Percentiles rank a stretch among this genome's conserved stretches.
Evolutionary conservation across 2,888 invertebrate genomes (phyloP).

Genomic region (Hypomecis atomaria): DNA sequence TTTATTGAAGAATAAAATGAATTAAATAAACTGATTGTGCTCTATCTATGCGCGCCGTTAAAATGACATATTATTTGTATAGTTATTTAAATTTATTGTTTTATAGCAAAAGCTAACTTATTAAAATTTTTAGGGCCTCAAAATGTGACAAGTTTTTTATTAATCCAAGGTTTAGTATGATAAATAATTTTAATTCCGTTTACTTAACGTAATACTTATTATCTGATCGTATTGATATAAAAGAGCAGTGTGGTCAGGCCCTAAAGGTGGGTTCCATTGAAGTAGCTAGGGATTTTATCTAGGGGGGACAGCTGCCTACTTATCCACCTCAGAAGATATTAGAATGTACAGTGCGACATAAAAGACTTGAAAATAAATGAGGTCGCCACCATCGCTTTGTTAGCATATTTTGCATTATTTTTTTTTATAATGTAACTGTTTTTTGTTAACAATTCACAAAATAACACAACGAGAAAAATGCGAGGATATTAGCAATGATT

Average conservation of each 20-base stretch:
- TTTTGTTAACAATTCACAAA: too few relatives aligned
- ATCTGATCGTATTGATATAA: constrained; percentile 15
- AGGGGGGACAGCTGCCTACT: too few relatives aligned
- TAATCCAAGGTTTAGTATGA: background rate
- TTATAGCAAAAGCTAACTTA: background rate
- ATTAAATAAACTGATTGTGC: background rate
- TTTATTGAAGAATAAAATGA: background rate
- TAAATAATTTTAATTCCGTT: background rate
- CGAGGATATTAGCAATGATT: too few relatives aligned
- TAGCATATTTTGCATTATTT: too few relatives aligned
- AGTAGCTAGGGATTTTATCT: too few relatives aligned
- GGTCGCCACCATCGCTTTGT: too few relatives aligned
- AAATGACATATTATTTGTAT: background rate
- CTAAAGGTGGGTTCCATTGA: constrained; percentile 2
- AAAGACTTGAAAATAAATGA: too few relatives aligned
- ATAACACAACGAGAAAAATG: too few relatives aligned
- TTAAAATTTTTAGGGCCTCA: background rate
- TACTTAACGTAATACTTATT: background rate
- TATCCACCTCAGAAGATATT: too few relatives aligned
- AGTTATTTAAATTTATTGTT: background rate
- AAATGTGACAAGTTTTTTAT: background rate
- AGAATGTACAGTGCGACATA: too few relatives aligned
- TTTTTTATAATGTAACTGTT: too few relatives aligned
- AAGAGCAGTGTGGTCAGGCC: constrained; percentile 5
- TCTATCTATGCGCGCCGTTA: background rate